phyloP scores from a whole-genome alignment of 2,888 invertebrate species.

The Lottia gigantea region DNA sequence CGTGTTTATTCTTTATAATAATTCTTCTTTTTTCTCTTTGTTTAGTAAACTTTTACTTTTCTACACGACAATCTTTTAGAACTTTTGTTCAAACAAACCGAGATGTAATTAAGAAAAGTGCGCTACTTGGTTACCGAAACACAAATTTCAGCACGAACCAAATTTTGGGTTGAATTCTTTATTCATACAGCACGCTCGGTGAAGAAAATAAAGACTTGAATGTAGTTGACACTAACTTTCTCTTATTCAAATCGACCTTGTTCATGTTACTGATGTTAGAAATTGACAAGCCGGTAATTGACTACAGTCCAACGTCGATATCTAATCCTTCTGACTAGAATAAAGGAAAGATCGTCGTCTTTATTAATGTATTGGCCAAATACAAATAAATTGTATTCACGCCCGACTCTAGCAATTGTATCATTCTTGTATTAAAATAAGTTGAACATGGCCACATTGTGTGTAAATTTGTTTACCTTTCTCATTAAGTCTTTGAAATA shows the following conservation, averaged over 20 bases:
- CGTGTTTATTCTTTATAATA: slow-evolving; percentile 8
- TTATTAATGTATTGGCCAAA: slow-evolving; percentile 31
- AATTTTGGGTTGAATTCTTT: background rate
- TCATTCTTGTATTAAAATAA: slow-evolving; percentile 29
- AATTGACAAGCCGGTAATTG: slow-evolving; percentile 9
- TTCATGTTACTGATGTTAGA: slow-evolving; percentile 5
- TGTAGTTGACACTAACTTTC: slow-evolving; percentile 5
- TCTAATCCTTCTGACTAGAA: slow-evolving; percentile 26
- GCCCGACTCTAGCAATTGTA: slow-evolving; percentile 22
- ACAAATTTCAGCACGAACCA: slow-evolving; percentile 20
- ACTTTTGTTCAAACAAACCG: slow-evolving; percentile 22
- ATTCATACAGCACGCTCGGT: background rate
- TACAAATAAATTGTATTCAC: slow-evolving; percentile 26
- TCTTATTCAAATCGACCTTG: background rate
- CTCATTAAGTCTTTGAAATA: slow-evolving; percentile 19
- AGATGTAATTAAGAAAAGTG: slow-evolving; percentile 28
- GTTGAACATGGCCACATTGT: slow-evolving; percentile 20
- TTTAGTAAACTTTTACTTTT: slow-evolving; percentile 30
- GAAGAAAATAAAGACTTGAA: slow-evolving; percentile 2
- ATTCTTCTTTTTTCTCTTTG: slow-evolving; percentile 21
- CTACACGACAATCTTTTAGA: slow-evolving; percentile 20
- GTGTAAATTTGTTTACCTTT: slow-evolving; percentile 21
- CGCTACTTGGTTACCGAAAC: slow-evolving; percentile 4
- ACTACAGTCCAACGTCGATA: slow-evolving; percentile 19
- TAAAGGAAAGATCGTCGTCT: slow-evolving; percentile 25